Evolutionary conservation across 2,888 invertebrate species (phyloP).

Genomic region (Leptinotarsa haldemani): DNA sequence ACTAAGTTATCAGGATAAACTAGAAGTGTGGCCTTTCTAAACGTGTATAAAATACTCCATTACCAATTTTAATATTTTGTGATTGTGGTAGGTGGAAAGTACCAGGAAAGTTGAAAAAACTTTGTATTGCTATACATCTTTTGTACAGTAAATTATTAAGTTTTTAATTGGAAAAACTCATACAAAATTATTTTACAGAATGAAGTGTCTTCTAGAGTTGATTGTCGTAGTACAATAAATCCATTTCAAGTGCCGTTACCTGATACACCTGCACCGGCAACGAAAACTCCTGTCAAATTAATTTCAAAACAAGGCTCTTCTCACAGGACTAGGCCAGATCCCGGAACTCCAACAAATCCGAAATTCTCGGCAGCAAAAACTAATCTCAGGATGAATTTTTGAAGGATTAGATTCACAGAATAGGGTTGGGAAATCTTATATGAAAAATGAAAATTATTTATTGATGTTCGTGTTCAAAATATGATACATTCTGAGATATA

Average conservation of each 20-base stretch:
- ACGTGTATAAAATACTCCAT: too few species aligned
- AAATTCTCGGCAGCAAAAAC: slow-evolving; percentile 12
- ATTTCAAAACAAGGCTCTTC: background rate
- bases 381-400: slow-evolving; percentile 7
- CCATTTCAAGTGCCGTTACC: background rate
- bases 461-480: background rate
- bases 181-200: background rate
- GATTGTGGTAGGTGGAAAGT: too few species aligned
- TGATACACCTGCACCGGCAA: background rate
- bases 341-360: background rate
- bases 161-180: too few species aligned
- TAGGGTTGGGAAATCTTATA: background rate
- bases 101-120: too few species aligned
- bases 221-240: slow-evolving; percentile 13
- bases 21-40: too few species aligned
- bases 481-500: background rate
- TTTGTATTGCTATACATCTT: too few species aligned
- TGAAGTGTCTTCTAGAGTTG: background rate
- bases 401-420: background rate
- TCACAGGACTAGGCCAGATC: background rate
- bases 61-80: too few species aligned
- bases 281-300: background rate
- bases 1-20: too few species aligned
- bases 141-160: too few species aligned
- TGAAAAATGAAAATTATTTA: background rate